Conservation (phyloP, 2,113 vertebrate species). For the Talpa occidentalis region DNA sequence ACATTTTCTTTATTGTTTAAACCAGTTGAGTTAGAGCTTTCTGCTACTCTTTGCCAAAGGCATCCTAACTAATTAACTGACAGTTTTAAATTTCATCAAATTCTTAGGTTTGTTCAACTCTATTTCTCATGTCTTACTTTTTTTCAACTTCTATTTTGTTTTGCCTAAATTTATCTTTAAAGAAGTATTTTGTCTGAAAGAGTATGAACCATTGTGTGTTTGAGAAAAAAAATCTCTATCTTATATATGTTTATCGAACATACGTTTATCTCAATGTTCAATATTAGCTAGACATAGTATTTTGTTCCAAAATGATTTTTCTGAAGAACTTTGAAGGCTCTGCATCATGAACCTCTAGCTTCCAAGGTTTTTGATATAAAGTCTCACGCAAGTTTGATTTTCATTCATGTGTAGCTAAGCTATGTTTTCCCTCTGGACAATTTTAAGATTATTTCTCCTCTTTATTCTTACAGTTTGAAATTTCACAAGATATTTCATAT, state of each 20-base stretch:
- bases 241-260: not conserved
- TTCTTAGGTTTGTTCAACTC: not conserved
- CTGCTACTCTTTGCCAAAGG: not conserved
- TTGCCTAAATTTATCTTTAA: not conserved
- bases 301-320: conserved; percentile 43
- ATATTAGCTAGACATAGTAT: not conserved
- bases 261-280: not conserved
- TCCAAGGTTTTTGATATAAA: not conserved
- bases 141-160: not conserved
- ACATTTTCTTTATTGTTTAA: not conserved
- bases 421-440: not conserved
- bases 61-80: not conserved
- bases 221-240: not conserved
- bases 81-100: not conserved
- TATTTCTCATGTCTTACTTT: not conserved
- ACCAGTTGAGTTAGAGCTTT: not conserved
- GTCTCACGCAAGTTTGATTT: not conserved
- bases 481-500: conserved; percentile 21
- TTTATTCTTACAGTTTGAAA: conserved; percentile 20
- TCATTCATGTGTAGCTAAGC: not conserved
- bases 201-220: not conserved
- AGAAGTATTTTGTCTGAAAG: not conserved
- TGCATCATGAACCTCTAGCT: not conserved
- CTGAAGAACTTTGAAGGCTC: not conserved
- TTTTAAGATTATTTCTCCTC: not conserved